Evolutionary conservation across 1,140 invertebrate species (phyloP).

Genomic region (Pseudoatta argentina): DNA sequence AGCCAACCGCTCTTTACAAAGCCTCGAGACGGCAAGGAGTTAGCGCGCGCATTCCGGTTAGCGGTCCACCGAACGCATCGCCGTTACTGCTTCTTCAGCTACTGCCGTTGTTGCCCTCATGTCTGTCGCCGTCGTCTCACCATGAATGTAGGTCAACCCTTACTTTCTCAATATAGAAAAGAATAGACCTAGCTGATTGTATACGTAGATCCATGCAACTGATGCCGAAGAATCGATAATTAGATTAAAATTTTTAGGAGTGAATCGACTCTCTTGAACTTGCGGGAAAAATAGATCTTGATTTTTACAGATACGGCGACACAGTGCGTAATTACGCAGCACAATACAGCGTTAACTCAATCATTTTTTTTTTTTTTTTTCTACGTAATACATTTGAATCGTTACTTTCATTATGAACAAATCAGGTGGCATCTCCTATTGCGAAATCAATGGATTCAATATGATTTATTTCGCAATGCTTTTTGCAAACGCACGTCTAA

Average conservation of each 20-base stretch:
- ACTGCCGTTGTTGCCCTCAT: constrained; percentile 34
- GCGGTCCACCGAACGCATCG: constrained; percentile 72
- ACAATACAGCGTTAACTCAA: neutral
- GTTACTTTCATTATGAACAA: neutral
- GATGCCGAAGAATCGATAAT: neutral
- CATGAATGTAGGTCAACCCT: constrained; percentile 48
- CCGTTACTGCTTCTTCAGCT: constrained; percentile 51
- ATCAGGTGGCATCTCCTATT: neutral
- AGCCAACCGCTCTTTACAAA: constrained; percentile 62
- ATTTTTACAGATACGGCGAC: neutral
- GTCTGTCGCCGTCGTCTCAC: constrained; percentile 20
- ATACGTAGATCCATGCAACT: neutral
- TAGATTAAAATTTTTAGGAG: neutral
- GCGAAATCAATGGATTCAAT: neutral
- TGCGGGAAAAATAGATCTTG: neutral
- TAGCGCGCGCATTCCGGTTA: constrained; percentile 77
- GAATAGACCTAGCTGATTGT: neutral
- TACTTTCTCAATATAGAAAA: constrained; percentile 21
- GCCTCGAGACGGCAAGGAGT: constrained; percentile 68
- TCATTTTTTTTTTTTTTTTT: neutral
- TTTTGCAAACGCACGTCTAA: neutral
- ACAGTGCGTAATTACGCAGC: no score
- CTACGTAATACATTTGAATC: neutral
- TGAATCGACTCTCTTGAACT: neutral
- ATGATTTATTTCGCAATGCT: constrained; percentile 8